Evolutionary conservation across 1,140 invertebrate species (phyloP), one percentile per base, ranked within the genome.

Genomic region (Oryzaephilus surinamensis): DNA sequence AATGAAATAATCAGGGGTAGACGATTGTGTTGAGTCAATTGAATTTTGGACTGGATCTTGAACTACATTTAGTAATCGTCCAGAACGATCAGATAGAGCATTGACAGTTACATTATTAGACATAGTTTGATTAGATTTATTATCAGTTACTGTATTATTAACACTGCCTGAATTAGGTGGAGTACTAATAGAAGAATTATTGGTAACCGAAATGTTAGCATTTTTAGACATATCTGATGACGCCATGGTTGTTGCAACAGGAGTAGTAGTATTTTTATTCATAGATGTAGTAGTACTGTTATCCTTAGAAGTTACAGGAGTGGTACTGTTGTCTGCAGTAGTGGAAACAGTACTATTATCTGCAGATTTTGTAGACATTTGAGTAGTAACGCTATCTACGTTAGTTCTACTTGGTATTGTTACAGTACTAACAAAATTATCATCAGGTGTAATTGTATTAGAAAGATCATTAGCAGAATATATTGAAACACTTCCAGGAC

Each of bases 1-100:
- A 42, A 81, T 70, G 31, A 72, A 67, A 58, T 77, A 81, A 64
- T 80, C 77, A 54, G 71, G 53, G 71, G 66, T 40, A 13, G 38
- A 46, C 14, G 43, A 26, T 13, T 34, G 43, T 3, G 51, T 50
- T 16, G 36, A 15, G 10, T 50, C 47, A 7, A 55, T 44, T 23
- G 45, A 48, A 39, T 40, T 77, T 70, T 50, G 65, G 57, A 46
- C 35, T 46, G 17, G 60, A 62, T 33, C 61, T 58, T 12, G 64
- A 60, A 46, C 60, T 61, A 41, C 52, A 50, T 47, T 61, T 57
- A 44, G 57, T 51, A 32, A 62, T 58, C 8, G 61, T 57, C 34
- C 64, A 51, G 10, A 62, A 61, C 45, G 61, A 27, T 46, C 55
- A 36, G 33, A 35, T 24, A n/a, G n/a, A 45, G 14, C n/a, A n/a